Evolutionary conservation across 37 sponge, comb jelly and placozoan species (phyloP), one percentile per base, ranked within the genome.

Genomic region (Geodia barretti): DNA sequence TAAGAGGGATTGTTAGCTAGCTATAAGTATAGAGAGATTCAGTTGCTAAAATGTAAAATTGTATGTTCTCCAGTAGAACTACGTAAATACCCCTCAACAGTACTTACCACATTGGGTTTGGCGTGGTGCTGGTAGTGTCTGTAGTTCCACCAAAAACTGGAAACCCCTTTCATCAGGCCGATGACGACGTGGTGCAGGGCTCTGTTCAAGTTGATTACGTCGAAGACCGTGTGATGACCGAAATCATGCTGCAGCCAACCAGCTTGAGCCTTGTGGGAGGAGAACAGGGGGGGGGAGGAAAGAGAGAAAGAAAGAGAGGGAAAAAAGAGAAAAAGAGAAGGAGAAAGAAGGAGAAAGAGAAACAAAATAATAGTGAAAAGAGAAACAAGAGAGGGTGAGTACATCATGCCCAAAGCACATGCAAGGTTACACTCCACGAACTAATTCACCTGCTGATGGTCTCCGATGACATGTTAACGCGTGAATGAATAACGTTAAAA

Each of bases 211-310:
- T 54, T 83, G 72, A 87, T 81, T 60, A 64, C 84, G 64, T 83
- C 82, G 80, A 86, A 86, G 35, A 93, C 94, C 33, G 83, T 75
- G 41, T 77, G 79, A 62, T 93, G 94, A 34, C 94, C 94, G 72
- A 93, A 93, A 72, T 93, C 94, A 39, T 93, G 94, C 67, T 93
- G 94, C 68, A 93, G 81, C 94, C 94, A 93, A 34, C 94, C 94
- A 38, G 90, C 84, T 62, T 93, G 94, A 1, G 94, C 94, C 82
- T 77, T n/a, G n/a, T n/a, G n/a, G n/a, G n/a, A n/a, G 32, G 34
- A 63, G 66, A 29, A 32, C 8, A 20, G 38, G 66, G 21, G 34
- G 36, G 30, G 76, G 76, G 21, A 24, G 38, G 35, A 23, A 35
- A 17, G 28, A 72, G 21, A 33, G 8, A 8, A 37, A 19, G 21